These are phyloP conservation scores for Protobothrops mucrosquamatus DNA, from an alignment of 2,113 vertebrate species.

Conservation along the genomic window DNA sequence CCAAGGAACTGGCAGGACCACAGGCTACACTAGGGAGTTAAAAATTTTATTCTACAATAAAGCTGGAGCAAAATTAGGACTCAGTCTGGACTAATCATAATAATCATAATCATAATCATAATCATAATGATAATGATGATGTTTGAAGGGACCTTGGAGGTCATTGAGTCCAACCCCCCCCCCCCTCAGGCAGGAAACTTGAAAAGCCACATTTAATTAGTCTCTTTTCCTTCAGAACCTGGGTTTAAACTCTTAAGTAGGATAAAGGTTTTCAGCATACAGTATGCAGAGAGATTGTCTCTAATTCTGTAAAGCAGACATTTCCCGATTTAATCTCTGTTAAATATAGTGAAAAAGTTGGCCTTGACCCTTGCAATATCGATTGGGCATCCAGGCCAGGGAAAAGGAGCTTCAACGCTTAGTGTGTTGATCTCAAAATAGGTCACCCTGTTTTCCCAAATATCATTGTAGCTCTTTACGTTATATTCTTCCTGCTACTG, in stretches of 20 bases:
- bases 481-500: background rate
- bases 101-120: rapidly evolving
- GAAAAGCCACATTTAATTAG: background rate
- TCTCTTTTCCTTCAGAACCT: background rate
- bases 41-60: background rate
- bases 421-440: background rate
- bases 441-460: background rate
- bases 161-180: no score
- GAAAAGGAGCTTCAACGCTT: background rate
- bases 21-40: background rate
- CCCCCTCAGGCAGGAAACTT: no score
- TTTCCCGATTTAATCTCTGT: background rate
- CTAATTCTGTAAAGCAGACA: background rate
- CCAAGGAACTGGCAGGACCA: background rate
- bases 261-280: background rate
- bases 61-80: background rate
- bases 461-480: background rate
- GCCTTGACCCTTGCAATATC: background rate
- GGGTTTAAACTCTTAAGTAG: background rate
- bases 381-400: background rate
- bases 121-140: no score
- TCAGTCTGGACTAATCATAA: background rate
- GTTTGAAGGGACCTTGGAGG: no score
- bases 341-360: background rate
- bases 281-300: background rate